Evolutionary conservation across 1,140 invertebrate species (phyloP).

Genomic region (Drosophila persimilis): DNA sequence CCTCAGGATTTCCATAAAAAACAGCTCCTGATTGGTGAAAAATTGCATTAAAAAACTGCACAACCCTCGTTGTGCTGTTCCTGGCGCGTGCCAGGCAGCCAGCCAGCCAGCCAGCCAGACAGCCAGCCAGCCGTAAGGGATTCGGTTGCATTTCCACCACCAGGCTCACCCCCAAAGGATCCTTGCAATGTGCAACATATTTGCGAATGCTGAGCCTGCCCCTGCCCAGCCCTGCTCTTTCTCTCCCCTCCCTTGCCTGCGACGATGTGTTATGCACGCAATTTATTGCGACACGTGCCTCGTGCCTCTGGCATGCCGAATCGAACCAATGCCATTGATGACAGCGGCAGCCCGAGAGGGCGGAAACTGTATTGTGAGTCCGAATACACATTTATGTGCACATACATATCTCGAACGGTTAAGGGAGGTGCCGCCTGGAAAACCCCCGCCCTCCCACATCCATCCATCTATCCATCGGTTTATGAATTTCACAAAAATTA

Average conservation of each 20-base stretch:
- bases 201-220: slow-evolving; percentile 18
- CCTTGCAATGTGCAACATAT: slow-evolving; percentile 42
- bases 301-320: slow-evolving; percentile 47
- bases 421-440: slow-evolving; percentile 7
- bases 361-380: slow-evolving; percentile 33
- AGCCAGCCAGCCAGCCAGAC: slow-evolving; percentile 34
- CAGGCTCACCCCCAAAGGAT: slow-evolving; percentile 1
- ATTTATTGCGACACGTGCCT: slow-evolving; percentile 67
- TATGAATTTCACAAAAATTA: not conserved
- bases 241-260: not conserved
- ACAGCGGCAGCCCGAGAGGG: slow-evolving; percentile 43
- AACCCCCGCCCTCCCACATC: not conserved
- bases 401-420: too few relatives aligned
- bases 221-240: slow-evolving; percentile 1
- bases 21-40: slow-evolving; percentile 59
- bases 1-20: slow-evolving; percentile 38
- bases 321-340: slow-evolving; percentile 64
- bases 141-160: slow-evolving; percentile 26
- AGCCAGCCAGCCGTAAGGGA: slow-evolving; percentile 13
- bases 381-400: not conserved
- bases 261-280: slow-evolving; percentile 21
- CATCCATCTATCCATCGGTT: slow-evolving; percentile 1
- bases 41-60: slow-evolving; percentile 67
- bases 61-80: slow-evolving; percentile 22
- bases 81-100: slow-evolving; percentile 34